Percentiles rank a stretch among this genome's conserved stretches.
phyloP scores from a whole-genome alignment of 2,888 invertebrate species.

The Ichneumoninae sp. region DNA sequence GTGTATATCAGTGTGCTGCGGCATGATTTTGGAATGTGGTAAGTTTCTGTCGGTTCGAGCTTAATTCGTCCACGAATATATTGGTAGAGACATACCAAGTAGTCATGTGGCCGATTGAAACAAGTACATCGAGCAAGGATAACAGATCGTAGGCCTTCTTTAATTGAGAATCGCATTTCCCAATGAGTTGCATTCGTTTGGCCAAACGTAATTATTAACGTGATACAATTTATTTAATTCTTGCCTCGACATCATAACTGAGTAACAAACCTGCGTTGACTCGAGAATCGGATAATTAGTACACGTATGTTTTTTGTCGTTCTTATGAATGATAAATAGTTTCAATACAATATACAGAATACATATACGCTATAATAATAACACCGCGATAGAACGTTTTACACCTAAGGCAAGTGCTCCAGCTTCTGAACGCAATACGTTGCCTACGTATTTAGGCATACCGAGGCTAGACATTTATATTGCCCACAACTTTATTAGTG shows the following conservation, averaged over 20 bases:
- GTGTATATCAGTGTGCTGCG: constrained; percentile 76
- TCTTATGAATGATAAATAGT: constrained; percentile 64
- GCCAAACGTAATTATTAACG: constrained; percentile 39
- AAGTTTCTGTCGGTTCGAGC: constrained; percentile 73
- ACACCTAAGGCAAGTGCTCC: constrained; percentile 62
- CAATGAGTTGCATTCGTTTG: constrained; percentile 23
- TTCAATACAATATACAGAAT: constrained; percentile 66
- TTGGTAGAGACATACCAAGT: constrained; percentile 46
- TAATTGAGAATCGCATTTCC: constrained; percentile 45
- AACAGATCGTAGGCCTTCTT: constrained; percentile 62
- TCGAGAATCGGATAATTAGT: constrained; percentile 36
- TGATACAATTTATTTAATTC: constrained; percentile 25
- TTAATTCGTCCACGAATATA: constrained; percentile 47
- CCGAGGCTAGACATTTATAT: constrained; percentile 26
- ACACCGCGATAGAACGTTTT: constrained; percentile 72
- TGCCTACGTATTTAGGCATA: constrained; percentile 12
- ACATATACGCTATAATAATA: constrained; percentile 64
- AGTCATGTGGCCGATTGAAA: constrained; percentile 57
- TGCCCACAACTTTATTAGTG: constrained; percentile 23
- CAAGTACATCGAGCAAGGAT: constrained; percentile 58
- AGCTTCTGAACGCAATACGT: constrained; percentile 12
- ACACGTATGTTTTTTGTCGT: constrained; percentile 36
- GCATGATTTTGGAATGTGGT: constrained; percentile 82
- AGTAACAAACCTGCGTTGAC: constrained; percentile 48
- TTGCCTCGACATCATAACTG: constrained; percentile 41